Conservation (phyloP, 2,888 invertebrate species). For the Phrixothrix hirtus region DNA sequence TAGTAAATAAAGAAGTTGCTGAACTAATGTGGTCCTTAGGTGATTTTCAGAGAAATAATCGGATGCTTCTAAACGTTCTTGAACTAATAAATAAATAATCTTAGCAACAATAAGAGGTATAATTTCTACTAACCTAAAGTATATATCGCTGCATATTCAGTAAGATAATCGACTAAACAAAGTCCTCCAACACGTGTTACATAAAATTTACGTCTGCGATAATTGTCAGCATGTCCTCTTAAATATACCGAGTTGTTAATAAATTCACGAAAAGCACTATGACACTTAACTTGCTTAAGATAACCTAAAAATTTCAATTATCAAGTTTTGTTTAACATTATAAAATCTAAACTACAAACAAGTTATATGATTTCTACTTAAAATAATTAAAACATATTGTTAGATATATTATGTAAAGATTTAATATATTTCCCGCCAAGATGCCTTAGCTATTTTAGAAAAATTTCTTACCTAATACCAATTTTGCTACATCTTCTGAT, state of each 20-base stretch:
- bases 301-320: slow-evolving; percentile 47
- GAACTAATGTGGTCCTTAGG: slow-evolving; percentile 38
- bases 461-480: slow-evolving; percentile 4
- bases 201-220: slow-evolving; percentile 44
- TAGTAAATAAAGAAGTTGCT: slow-evolving; percentile 48
- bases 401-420: too few species aligned
- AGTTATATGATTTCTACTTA: not conserved
- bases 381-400: not conserved
- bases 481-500: slow-evolving; percentile 4
- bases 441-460: not conserved
- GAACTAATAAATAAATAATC: slow-evolving; percentile 42
- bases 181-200: slow-evolving; percentile 48
- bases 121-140: slow-evolving; percentile 45
- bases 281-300: slow-evolving; percentile 48
- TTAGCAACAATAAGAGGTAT: not conserved
- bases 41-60: slow-evolving; percentile 44
- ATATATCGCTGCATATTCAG: slow-evolving; percentile 49
- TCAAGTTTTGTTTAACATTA: not conserved
- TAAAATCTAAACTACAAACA: not conserved
- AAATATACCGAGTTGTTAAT: slow-evolving; percentile 45
- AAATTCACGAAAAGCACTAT: slow-evolving; percentile 46
- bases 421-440: slow-evolving; percentile 13
- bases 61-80: slow-evolving; percentile 49
- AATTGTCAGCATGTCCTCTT: slow-evolving; percentile 35
- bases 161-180: slow-evolving; percentile 49